These are phyloP conservation scores for Hafferia zeledoni DNA, from an alignment of 2,797 vertebrate genomes.

Conservation along the genomic window DNA sequence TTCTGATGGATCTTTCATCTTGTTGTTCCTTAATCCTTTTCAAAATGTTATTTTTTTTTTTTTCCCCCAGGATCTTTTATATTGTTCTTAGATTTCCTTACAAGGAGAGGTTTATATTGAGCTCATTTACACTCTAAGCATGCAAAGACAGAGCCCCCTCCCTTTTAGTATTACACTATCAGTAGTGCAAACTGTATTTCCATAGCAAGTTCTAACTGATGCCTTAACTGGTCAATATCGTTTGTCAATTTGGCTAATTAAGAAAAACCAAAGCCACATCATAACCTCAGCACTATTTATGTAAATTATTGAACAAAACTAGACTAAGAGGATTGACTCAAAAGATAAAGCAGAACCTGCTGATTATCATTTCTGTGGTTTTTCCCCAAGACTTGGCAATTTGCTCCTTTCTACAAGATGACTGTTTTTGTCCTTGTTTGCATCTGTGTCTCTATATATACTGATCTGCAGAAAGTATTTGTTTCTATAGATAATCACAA, in stretches of 20 bases:
- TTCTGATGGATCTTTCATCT: neutral
- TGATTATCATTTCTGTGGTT: rapidly evolving
- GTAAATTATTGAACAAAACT: neutral
- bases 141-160: neutral
- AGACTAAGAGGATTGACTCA: neutral
- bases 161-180: neutral
- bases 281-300: neutral
- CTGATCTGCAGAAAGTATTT: neutral
- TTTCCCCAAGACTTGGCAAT: neutral
- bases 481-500: neutral
- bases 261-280: neutral
- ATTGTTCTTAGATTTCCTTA: neutral
- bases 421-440: neutral
- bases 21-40: neutral
- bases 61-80: neutral
- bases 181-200: neutral
- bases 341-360: neutral
- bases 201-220: neutral
- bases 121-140: neutral
- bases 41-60: neutral
- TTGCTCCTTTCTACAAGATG: neutral
- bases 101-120: neutral
- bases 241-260: neutral
- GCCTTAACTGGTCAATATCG: neutral
- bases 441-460: rapidly evolving